Base-by-base conservation (phyloP, 1,140 invertebrate genomes). In the Plutomurus gul region DNA sequence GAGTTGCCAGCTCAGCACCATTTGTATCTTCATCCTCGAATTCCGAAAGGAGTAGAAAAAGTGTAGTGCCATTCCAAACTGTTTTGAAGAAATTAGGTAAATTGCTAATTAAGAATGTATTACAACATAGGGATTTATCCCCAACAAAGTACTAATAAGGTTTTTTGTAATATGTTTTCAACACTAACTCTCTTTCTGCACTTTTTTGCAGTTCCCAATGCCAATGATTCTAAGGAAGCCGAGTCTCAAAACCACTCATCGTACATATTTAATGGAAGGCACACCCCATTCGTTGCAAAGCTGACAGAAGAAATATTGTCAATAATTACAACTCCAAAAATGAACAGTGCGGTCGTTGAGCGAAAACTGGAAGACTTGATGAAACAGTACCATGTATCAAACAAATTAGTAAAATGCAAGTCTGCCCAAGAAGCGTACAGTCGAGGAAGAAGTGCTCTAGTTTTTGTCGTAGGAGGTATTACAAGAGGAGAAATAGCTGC, bases 231-330 rank as follows among this genome's bases (percentile, higher is more conserved):
- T 0, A 80, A 75, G 65, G 13, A 79, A 4, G 65, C 46, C n/a
- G 33, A n/a, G n/a, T n/a, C 40, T 0, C 76, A 76, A 25, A 81
- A 80, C 51, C 82, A 84, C 60, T 27, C 82, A 11, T 75, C 65
- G 39, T 84, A 84, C 33, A 47, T 84, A 20, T 84, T 81, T 37
- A 84, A 84, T 60, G 82, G 82, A 27, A 81, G 78, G n/a, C 80
- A 76, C 30, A 80, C 81, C 1, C 82, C 82, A 25, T 79, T 84
- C 39, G 79, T 84, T 7, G 79, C 80, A 2, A 84, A 81, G 60
- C 20, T 84, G 4, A 75, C 75, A 0, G 81, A 84, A 43, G 81
- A 84, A 39, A 77, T 84, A 18, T 43, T 84, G 1, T 46, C 73
- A 2, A 60, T 60, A 18, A 40, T 84, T 7, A 65, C 65, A n/a